These are phyloP conservation scores for Germaria angustata DNA, from an alignment of 2,888 invertebrate genomes.

Conservation along the genomic window DNA sequence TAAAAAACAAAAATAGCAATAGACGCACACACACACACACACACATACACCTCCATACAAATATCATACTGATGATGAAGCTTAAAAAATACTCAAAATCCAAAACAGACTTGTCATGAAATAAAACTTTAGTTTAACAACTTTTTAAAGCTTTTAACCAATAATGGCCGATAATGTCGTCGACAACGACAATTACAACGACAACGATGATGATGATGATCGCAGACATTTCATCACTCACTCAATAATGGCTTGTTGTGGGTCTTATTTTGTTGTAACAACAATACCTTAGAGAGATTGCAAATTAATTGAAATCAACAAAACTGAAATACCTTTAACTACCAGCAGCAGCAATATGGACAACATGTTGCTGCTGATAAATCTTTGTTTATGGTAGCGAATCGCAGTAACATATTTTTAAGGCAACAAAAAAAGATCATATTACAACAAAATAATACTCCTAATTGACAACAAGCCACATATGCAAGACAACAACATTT, in stretches of 20 bases:
- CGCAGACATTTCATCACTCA: constrained; percentile 58
- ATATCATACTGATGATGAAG: no score
- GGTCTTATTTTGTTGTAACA: constrained; percentile 46
- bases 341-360: constrained; percentile 18
- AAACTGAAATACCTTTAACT: constrained; percentile 54
- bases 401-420: constrained; percentile 37
- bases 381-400: constrained; percentile 45
- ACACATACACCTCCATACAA: neutral
- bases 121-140: constrained; percentile 47
- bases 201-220: constrained; percentile 26
- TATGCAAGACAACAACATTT: constrained; percentile 31
- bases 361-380: constrained; percentile 27
- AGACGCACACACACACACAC: constrained; percentile 3
- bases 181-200: neutral
- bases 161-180: constrained; percentile 41
- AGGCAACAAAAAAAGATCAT: constrained; percentile 31
- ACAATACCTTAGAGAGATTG: constrained; percentile 66
- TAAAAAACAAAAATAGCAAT: neutral
- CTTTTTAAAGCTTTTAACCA: constrained; percentile 55
- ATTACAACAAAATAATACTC: constrained; percentile 32
- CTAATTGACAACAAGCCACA: constrained; percentile 56
- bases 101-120: constrained; percentile 16
- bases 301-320: constrained; percentile 66
- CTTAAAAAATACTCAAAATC: constrained; percentile 4
- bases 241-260: constrained; percentile 28